Base-by-base conservation (phyloP, 1,140 invertebrate species). In the Teleopsis dalmanni region DNA sequence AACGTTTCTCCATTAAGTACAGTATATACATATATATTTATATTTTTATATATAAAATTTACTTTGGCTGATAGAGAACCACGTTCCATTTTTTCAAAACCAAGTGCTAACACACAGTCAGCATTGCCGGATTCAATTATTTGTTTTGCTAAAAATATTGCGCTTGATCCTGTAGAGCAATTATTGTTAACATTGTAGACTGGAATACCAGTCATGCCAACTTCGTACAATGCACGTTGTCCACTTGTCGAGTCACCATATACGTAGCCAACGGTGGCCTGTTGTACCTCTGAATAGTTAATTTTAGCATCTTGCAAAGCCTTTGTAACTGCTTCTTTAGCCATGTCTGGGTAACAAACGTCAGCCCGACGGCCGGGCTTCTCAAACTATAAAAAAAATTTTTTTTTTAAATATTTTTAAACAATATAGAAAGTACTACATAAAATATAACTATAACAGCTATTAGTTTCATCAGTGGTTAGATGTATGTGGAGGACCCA, bases 111-210 rank as follows among this genome's bases (percentile, higher is more conserved):
- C 1, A 88, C 85, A 70, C 95, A 94, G 63, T 97, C 84, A 14
- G 81, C 79, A 54, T 82, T 76, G 10, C 91, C 91, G 56, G 85
- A 81, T 74, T 93, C 84, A 16, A 99, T 76, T 8, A 96, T 78
- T 70, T 98, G 91, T 65, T 95, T 95, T 1, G 83, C 93, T 60
- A 99, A 73, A 50, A 84, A 81, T 1, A 99, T 67, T 3, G 95
- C 95, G 44, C 88, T 91, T 0, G 95, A 91, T 10, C 96, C 96
- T 16, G 93, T 98, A 0, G 95, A 87, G 66, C 96, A 99, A 64
- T 97, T 97, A 65, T 99, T 99, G 72, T 98, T 98, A 0, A 98
- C 95, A 77, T 99, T 99, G 73, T 88, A 95, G 51, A 99, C 85
- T 9, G 96, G 96, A 57, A 98, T 96, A 18, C 95, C 96, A 35